Evolutionary conservation across 2,888 invertebrate genomes (phyloP).

Genomic region (Epinotia ramella): DNA sequence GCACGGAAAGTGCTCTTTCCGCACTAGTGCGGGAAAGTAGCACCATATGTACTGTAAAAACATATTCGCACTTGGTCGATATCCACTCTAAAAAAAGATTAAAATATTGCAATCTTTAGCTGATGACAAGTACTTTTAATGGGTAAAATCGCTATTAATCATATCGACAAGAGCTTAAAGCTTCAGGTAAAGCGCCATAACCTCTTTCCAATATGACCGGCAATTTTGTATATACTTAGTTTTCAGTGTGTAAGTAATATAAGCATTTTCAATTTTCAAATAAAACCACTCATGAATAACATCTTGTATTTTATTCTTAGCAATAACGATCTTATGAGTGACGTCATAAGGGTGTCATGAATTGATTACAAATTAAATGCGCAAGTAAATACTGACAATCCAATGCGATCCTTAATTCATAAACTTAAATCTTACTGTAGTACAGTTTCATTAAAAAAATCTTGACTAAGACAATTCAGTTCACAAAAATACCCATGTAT

Average conservation of each 20-base stretch:
- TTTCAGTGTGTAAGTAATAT: slow-evolving; percentile 76
- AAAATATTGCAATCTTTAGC: too few species aligned
- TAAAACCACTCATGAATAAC: slow-evolving; percentile 76
- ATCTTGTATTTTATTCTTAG: slow-evolving; percentile 53
- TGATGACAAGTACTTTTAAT: not conserved
- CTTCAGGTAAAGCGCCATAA: not conserved
- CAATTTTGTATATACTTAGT: slow-evolving; percentile 60
- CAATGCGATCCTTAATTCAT: not conserved
- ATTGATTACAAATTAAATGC: slow-evolving; percentile 19
- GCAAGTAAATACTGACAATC: slow-evolving; percentile 18
- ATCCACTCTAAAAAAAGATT: too few species aligned
- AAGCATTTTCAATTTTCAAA: slow-evolving; percentile 76
- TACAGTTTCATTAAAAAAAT: too few species aligned
- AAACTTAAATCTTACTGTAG: not conserved
- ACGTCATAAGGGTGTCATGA: not conserved
- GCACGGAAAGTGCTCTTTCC: too few species aligned
- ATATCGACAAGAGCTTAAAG: not conserved
- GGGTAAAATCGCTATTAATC: not conserved
- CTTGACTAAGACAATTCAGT: too few species aligned
- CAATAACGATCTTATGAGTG: slow-evolving; percentile 21
- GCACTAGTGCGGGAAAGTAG: too few species aligned
- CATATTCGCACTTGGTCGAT: too few species aligned
- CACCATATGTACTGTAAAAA: too few species aligned
- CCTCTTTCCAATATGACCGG: slow-evolving; percentile 33
- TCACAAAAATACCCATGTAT: too few species aligned